Percentiles rank a stretch among this genome's conserved stretches.
Evolutionary conservation across 2,888 invertebrate species (phyloP).

Genomic region (Ceraclea dissimilis): DNA sequence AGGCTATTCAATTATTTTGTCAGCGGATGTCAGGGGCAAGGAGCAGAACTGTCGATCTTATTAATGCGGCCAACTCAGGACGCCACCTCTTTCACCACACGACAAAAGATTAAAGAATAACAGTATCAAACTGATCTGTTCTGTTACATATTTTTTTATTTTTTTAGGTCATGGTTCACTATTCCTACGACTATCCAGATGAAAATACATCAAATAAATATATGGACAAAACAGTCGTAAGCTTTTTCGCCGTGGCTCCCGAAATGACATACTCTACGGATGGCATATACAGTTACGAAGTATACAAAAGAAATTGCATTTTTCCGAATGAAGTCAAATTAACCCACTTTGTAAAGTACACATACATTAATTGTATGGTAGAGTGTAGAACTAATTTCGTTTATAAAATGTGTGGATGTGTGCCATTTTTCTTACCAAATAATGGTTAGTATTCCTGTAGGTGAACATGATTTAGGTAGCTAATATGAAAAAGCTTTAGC

Average conservation of each 20-base stretch:
- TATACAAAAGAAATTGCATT: constrained; percentile 50
- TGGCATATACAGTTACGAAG: constrained; percentile 43
- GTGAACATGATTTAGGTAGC: not conserved
- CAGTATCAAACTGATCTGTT: too few relatives aligned
- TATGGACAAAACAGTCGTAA: constrained; percentile 48
- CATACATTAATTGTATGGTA: constrained; percentile 58
- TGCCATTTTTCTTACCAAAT: constrained; percentile 50
- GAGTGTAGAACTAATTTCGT: constrained; percentile 47
- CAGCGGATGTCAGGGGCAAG: too few relatives aligned
- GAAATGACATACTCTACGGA: constrained; percentile 55
- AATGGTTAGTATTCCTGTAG: constrained; percentile 32
- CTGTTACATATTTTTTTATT: too few relatives aligned
- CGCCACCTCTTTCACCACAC: too few relatives aligned
- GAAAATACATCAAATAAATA: constrained; percentile 53
- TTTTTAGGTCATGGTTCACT: constrained; percentile 53
- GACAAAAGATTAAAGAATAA: too few relatives aligned
- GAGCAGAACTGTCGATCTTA: too few relatives aligned
- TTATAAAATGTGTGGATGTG: constrained; percentile 48
- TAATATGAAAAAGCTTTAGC: not conserved
- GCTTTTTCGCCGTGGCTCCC: constrained; percentile 56
- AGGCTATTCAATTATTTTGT: too few relatives aligned
- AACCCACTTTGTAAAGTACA: constrained; percentile 37
- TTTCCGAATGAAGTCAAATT: constrained; percentile 46
- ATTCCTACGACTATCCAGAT: constrained; percentile 57
- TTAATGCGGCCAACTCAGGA: too few relatives aligned